Conservation (phyloP, 2,797 vertebrate genomes). For the Poecilia gillii region DNA sequence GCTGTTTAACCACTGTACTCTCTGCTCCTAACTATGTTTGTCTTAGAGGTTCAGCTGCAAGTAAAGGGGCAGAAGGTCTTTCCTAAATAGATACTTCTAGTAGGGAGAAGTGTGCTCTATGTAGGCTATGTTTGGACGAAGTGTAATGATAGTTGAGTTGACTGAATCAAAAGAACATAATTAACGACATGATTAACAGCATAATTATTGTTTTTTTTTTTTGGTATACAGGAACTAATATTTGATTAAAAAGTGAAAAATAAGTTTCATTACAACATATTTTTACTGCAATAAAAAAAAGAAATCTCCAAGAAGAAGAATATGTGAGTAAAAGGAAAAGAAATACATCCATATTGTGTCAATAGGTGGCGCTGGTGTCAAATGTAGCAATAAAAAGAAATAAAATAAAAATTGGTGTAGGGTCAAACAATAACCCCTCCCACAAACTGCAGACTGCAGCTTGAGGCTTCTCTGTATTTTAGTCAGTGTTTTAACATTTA, state of each 20-base stretch:
- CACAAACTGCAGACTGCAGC: neutral
- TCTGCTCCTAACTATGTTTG: constrained; percentile 25
- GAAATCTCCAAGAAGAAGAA: neutral
- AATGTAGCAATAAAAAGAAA: neutral
- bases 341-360: neutral
- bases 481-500: neutral
- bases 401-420: neutral
- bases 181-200: neutral
- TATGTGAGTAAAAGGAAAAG: neutral
- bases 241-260: no score
- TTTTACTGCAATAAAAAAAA: neutral
- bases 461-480: neutral
- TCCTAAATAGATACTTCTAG: neutral
- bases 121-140: neutral
- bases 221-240: neutral
- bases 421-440: neutral
- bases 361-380: neutral
- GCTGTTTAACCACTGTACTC: constrained; percentile 23
- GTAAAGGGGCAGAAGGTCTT: constrained; percentile 11
- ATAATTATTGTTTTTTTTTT: neutral
- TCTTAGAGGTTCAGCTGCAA: constrained; percentile 21
- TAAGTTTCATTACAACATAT: neutral
- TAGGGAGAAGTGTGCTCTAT: neutral
- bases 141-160: neutral
- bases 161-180: neutral